Conservation (phyloP, 2,888 invertebrate species). For the Aporophyla nigra region DNA sequence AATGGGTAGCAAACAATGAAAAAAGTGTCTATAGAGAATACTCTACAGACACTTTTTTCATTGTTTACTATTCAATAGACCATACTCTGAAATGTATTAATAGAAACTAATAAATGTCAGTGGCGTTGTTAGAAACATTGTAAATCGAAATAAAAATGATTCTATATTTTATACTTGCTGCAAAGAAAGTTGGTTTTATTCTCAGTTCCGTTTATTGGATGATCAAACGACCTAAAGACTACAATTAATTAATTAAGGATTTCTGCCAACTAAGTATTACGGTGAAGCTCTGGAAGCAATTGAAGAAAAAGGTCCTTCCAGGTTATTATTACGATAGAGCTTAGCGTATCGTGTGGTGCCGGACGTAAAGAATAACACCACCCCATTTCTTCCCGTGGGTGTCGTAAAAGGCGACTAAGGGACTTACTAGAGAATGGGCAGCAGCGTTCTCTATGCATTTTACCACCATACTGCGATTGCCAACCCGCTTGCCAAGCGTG, state of each 20-base stretch:
- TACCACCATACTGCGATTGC: no score
- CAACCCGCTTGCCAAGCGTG: no score
- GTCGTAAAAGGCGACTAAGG: no score
- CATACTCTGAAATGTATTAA: background rate
- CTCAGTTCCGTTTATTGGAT: background rate
- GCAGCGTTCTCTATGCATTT: no score
- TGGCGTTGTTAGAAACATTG: background rate
- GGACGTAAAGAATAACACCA: no score
- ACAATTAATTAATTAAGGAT: constrained; percentile 4
- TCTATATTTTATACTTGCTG: background rate
- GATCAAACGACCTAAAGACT: background rate
- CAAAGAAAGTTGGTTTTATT: background rate
- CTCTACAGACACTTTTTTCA: no score
- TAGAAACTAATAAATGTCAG: background rate
- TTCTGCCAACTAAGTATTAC: constrained; percentile 9
- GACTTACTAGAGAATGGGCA: no score
- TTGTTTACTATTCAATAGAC: no score
- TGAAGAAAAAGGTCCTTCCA: background rate
- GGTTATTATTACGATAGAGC: background rate
- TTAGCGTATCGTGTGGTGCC: no score
- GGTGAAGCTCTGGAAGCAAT: constrained; percentile 4
- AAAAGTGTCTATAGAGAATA: background rate
- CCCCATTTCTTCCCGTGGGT: no score
- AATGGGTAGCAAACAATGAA: background rate
- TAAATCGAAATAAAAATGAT: background rate